phyloP scores from a whole-genome alignment of 1,140 invertebrate species.

The Brachionus angularis region DNA sequence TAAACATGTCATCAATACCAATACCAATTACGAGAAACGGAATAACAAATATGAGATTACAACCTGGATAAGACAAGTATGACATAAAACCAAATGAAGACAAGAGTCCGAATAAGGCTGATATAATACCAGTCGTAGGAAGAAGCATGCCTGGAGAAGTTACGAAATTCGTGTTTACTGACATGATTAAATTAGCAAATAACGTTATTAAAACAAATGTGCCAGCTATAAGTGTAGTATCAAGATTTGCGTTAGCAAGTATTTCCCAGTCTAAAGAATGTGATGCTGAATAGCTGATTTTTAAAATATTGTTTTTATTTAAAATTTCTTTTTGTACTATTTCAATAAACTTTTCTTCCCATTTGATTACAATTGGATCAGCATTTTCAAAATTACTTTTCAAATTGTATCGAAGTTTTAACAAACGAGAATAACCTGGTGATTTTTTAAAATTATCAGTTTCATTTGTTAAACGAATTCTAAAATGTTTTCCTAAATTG shows the following conservation, averaged over 20 bases:
- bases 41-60: constrained; percentile 35
- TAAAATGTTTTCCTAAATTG: constrained; percentile 38
- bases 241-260: neutral
- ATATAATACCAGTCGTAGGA: constrained; percentile 11
- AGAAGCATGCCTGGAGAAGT: constrained; percentile 12
- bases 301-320: neutral
- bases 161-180: neutral
- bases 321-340: neutral
- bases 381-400: neutral
- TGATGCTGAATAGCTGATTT: constrained; percentile 17
- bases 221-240: neutral
- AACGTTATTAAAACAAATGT: constrained; percentile 29
- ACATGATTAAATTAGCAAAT: constrained; percentile 17
- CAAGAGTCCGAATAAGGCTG: constrained; percentile 19
- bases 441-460: neutral
- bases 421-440: neutral
- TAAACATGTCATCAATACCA: constrained; percentile 92
- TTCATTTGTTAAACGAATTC: constrained; percentile 27
- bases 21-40: constrained; percentile 66
- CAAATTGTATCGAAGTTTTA: constrained; percentile 43
- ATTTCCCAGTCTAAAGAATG: constrained; percentile 22
- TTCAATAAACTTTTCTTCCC: constrained; percentile 35
- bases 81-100: constrained; percentile 7
- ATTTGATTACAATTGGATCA: neutral
- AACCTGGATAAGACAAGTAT: neutral